Percentiles rank a stretch among this genome's conserved stretches.
Conservation (phyloP, 2,888 invertebrate genomes). For the Tipula lateralis region DNA sequence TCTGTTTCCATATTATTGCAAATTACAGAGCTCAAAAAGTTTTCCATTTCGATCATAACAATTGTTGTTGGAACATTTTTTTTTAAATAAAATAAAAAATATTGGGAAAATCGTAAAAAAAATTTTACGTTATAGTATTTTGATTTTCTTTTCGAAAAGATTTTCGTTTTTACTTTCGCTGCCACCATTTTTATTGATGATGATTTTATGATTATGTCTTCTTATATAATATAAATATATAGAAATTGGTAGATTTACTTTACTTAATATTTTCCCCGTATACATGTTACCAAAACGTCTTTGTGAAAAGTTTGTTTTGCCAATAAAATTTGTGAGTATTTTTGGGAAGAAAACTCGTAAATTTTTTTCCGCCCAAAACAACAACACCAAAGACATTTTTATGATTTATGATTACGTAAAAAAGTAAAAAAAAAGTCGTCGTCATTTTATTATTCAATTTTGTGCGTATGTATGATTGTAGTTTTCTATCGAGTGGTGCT, state of each 20-base stretch:
- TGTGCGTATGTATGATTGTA: neutral
- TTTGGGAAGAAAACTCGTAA: neutral
- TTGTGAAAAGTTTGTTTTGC: neutral
- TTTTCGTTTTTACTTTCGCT: neutral
- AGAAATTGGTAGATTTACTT: constrained; percentile 5
- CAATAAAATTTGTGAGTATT: constrained; percentile 4
- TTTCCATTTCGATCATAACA: neutral
- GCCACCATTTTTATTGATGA: constrained; percentile 19
- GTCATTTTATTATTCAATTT: neutral
- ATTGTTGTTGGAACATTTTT: neutral
- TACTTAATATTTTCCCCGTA: neutral
- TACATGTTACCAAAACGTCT: neutral
- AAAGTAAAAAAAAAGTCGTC: neutral
- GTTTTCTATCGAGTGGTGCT: neutral
- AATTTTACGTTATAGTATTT: neutral
- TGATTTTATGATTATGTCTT: constrained; percentile 24
- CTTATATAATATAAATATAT: neutral
- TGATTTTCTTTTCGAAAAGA: neutral
- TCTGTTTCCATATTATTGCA: neutral
- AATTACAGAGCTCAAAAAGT: neutral
- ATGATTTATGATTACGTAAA: neutral
- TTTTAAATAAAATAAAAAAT: neutral
- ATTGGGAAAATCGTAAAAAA: neutral
- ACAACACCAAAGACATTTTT: neutral
- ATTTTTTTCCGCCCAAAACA: neutral